These are phyloP conservation scores for Thaumatotibia leucotreta DNA, from an alignment of 1,140 invertebrate genomes.

Conservation along the genomic window DNA sequence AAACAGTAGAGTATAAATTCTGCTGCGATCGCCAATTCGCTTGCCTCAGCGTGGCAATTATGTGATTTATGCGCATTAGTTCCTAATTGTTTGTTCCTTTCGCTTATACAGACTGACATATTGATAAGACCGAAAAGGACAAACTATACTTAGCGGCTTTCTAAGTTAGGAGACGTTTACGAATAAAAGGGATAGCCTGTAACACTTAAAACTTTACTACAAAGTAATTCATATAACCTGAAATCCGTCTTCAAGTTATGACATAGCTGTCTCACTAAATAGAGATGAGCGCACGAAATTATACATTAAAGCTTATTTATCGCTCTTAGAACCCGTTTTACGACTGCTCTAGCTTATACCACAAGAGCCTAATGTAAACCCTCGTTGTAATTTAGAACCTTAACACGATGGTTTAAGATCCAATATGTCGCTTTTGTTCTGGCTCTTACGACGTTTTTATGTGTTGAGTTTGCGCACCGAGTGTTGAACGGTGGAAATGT, in stretches of 20 bases:
- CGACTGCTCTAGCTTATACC: not conserved
- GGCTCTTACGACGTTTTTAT: not conserved
- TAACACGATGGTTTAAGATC: not conserved
- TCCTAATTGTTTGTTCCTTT: too few species aligned
- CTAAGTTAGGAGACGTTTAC: too few species aligned
- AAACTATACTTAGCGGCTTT: too few species aligned
- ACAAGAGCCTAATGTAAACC: not conserved
- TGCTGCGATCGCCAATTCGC: too few species aligned
- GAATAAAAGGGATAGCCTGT: too few species aligned
- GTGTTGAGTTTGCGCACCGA: not conserved
- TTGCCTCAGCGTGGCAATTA: too few species aligned
- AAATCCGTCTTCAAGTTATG: slow-evolving; percentile 1
- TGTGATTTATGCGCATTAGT: too few species aligned
- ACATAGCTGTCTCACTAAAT: slow-evolving; percentile 4
- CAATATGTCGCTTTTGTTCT: not conserved
- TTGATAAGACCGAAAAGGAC: too few species aligned
- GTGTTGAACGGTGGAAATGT: not conserved
- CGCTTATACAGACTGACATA: too few species aligned
- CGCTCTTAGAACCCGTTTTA: not conserved
- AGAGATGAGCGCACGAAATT: not conserved
- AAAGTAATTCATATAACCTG: not conserved
- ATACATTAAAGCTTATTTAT: slow-evolving; percentile 9
- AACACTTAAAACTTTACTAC: not conserved
- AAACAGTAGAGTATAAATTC: too few species aligned
- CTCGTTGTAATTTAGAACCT: not conserved